phyloP scores from a whole-genome alignment of 2,888 invertebrate genomes.

The Villa cingulata region DNA sequence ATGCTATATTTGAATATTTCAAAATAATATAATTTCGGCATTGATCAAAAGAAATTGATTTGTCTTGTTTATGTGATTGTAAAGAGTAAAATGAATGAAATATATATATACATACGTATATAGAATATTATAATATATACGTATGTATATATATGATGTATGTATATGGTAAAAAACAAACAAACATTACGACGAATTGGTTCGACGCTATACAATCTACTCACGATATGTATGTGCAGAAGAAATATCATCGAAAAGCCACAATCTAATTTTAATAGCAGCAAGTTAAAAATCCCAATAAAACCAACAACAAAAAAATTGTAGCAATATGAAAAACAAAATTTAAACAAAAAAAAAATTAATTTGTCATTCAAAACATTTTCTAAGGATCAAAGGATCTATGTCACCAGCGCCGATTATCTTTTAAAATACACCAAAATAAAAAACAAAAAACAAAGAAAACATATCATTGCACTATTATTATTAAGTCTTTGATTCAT shows the following conservation, averaged over 20 bases:
- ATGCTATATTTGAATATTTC: not conserved
- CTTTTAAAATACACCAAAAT: not conserved
- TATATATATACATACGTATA: too few species aligned
- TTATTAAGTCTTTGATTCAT: too few species aligned
- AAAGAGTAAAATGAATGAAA: slow-evolving; percentile 4
- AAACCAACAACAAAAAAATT: too few species aligned
- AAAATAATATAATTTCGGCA: slow-evolving; percentile 3
- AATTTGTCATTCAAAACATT: slow-evolving; percentile 31
- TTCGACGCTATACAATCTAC: slow-evolving; percentile 10
- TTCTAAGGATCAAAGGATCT: slow-evolving; percentile 24
- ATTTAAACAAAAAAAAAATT: slow-evolving; percentile 12
- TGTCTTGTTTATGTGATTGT: not conserved
- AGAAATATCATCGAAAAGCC: not conserved
- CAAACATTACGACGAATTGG: too few species aligned
- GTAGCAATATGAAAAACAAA: too few species aligned
- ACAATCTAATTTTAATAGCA: slow-evolving; percentile 5
- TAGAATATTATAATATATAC: too few species aligned
- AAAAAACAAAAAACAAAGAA: not conserved
- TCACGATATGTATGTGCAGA: too few species aligned
- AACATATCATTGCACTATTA: too few species aligned
- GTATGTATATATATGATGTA: too few species aligned
- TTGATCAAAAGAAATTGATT: slow-evolving; percentile 4
- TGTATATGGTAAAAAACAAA: too few species aligned
- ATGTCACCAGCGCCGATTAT: slow-evolving; percentile 13
- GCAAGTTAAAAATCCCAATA: not conserved